Conservation (phyloP, 2,888 invertebrate genomes). For the Athripsodes cinereus region DNA sequence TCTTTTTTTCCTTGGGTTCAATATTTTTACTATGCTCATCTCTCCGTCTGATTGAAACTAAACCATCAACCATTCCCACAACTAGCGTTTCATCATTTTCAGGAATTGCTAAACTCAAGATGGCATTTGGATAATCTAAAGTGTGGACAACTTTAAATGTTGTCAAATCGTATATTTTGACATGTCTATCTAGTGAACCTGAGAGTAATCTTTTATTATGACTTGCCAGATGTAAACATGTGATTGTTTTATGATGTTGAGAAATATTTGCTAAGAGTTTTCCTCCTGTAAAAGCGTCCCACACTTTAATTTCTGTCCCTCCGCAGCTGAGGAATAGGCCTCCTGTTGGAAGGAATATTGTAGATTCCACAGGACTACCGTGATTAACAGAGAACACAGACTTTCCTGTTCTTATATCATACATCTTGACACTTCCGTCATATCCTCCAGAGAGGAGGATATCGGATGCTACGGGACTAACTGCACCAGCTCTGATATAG, state of each 20-base stretch:
- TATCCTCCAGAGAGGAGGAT: constrained; percentile 82
- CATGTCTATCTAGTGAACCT: constrained; percentile 86
- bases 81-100: constrained; percentile 76
- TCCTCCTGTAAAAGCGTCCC: constrained; percentile 89
- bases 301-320: constrained; percentile 84
- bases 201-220: constrained; percentile 80
- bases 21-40: constrained; percentile 49
- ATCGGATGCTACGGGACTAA: constrained; percentile 69
- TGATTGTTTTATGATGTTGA: constrained; percentile 94
- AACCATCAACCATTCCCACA: constrained; percentile 89
- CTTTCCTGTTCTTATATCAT: constrained; percentile 71
- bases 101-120: constrained; percentile 77
- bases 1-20: constrained; percentile 33
- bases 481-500: constrained; percentile 79
- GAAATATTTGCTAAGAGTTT: constrained; percentile 76
- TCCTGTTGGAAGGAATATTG: constrained; percentile 82
- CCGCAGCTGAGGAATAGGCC: constrained; percentile 89
- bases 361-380: constrained; percentile 83
- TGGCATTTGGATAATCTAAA: constrained; percentile 83
- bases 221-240: constrained; percentile 74
- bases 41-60: constrained; percentile 78
- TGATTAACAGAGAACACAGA: constrained; percentile 74
- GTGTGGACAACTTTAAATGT: constrained; percentile 85
- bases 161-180: constrained; percentile 85
- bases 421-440: constrained; percentile 81